Evolutionary conservation across 2,113 vertebrate genomes (phyloP).

Genomic region (Notarius quadriscutis): DNA sequence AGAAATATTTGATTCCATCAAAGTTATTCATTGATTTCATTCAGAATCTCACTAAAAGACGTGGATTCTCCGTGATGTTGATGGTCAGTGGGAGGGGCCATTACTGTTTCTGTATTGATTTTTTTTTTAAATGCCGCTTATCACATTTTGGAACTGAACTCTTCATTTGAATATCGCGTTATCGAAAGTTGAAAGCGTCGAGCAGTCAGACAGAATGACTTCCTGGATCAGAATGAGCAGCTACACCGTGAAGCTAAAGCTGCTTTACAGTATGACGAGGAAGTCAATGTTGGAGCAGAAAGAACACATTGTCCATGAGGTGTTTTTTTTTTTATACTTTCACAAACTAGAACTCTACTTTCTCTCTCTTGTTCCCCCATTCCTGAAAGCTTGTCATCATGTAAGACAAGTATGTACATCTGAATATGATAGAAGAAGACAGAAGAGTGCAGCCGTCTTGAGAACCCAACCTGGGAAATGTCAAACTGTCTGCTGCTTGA

Average conservation of each 20-base stretch:
- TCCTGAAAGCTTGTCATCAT: constrained; percentile 12
- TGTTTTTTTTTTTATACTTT: neutral
- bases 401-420: neutral
- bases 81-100: no score
- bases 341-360: neutral
- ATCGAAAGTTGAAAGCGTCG: neutral
- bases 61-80: no score
- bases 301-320: neutral
- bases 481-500: constrained; percentile 47
- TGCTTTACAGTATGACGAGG: neutral
- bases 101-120: no score
- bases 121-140: no score
- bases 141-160: no score
- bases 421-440: constrained; percentile 4
- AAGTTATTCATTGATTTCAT: no score
- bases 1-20: no score
- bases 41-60: no score
- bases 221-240: neutral
- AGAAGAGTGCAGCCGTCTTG: neutral
- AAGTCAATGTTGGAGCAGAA: neutral
- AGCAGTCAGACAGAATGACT: neutral
- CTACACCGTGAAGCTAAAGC: neutral
- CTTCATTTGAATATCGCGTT: no score
- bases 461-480: constrained; percentile 20
- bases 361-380: constrained; percentile 16